phyloP scores from a whole-genome alignment of 2,797 vertebrate genomes.

The Anisognathus igniventris region DNA sequence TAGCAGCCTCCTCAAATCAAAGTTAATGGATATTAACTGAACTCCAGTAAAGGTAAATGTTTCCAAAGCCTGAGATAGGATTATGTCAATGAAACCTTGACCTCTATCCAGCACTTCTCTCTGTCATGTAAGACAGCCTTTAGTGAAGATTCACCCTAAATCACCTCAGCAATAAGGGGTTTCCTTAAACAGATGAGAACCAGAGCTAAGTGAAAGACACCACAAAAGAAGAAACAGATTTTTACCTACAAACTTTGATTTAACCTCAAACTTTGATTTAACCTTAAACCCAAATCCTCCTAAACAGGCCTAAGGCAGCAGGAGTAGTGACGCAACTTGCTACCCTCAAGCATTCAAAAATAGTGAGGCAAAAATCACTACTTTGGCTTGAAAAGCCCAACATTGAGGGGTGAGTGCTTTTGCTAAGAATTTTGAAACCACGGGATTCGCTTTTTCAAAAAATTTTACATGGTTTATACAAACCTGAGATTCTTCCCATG shows the following conservation, averaged over 20 bases:
- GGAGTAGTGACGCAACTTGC: not conserved
- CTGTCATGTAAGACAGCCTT: not conserved
- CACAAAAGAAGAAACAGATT: not conserved
- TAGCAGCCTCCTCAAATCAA: not conserved
- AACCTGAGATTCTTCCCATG: not conserved
- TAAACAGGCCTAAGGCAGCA: not conserved
- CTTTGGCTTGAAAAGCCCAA: not conserved
- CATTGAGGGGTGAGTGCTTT: not conserved
- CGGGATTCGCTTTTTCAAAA: not conserved
- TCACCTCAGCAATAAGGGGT: not conserved
- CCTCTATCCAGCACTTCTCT: not conserved
- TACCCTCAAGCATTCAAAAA: not conserved
- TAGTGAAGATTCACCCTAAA: not conserved
- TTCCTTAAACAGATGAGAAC: not conserved
- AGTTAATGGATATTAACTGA: not conserved
- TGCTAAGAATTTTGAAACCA: not conserved
- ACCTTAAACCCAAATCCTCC: not conserved
- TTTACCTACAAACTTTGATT: not conserved
- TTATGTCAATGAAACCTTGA: not conserved
- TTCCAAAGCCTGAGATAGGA: not conserved
- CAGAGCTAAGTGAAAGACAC: not conserved
- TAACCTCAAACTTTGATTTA: not conserved
- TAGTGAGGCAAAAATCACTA: not conserved
- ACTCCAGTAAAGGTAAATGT: not conserved
- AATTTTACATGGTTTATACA: not conserved